Conservation (phyloP, 2,797 vertebrate species). For the Glossophaga mutica region DNA sequence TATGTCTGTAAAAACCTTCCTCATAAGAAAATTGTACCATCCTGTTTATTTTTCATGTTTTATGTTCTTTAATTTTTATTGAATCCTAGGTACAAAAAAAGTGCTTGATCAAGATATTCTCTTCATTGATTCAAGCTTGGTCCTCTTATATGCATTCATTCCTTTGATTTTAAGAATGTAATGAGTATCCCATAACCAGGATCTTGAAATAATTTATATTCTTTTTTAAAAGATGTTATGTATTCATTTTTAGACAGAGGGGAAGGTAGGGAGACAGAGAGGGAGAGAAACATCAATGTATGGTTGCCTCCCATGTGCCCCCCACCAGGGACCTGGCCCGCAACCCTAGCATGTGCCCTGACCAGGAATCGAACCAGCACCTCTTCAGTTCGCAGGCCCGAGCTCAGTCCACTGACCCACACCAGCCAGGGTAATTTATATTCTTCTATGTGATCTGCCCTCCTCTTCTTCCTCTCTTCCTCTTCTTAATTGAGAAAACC, state of each 20-base stretch:
- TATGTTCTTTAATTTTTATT: conserved; percentile 11
- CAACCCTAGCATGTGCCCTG: no score
- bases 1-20: not conserved
- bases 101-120: not conserved
- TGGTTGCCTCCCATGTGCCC: no score
- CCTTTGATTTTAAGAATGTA: not conserved
- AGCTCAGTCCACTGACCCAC: no score
- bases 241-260: no score
- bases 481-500: not conserved
- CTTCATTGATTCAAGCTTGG: not conserved
- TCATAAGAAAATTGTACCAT: not conserved
- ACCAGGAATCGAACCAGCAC: no score
- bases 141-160: not conserved
- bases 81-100: not conserved
- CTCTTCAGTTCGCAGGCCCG: no score
- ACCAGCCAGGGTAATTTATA: no score
- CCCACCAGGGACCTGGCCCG: no score
- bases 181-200: not conserved
- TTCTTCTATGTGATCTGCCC: not conserved
- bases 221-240: no score
- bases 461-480: not conserved
- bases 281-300: no score
- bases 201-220: not conserved
- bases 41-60: not conserved
- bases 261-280: no score